phyloP scores from a whole-genome alignment of 2,113 vertebrate species.

The Rhinichthys klamathensis region DNA sequence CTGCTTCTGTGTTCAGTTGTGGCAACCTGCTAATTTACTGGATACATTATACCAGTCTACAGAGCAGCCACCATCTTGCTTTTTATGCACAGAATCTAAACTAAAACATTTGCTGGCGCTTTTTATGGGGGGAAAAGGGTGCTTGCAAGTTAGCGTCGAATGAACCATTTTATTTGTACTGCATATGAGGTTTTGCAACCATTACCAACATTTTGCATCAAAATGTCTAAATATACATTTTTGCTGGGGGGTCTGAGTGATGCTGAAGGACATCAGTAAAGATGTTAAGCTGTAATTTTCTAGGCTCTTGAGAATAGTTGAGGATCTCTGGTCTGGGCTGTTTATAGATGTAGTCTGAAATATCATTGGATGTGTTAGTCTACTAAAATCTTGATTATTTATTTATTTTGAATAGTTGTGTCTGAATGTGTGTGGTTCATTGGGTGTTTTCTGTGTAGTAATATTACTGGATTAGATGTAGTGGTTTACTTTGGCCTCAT shows the following conservation, averaged over 20 bases:
- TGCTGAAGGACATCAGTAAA: neutral
- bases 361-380: neutral
- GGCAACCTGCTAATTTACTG: neutral
- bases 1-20: neutral
- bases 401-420: neutral
- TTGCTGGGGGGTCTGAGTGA: neutral
- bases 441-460: neutral
- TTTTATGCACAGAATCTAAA: neutral
- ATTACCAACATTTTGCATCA: neutral
- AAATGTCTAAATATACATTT: neutral
- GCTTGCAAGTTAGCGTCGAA: neutral
- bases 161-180: neutral
- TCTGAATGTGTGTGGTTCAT: neutral
- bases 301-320: neutral
- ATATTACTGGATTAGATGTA: neutral
- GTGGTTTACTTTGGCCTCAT: conserved; percentile 5
- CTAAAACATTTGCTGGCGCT: neutral
- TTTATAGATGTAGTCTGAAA: neutral
- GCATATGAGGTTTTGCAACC: neutral
- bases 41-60: neutral
- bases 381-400: neutral
- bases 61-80: neutral
- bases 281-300: neutral
- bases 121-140: no score
- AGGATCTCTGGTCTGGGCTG: neutral